These are phyloP conservation scores for Andrena minutula DNA, from an alignment of 2,888 invertebrate genomes.

Conservation along the genomic window DNA sequence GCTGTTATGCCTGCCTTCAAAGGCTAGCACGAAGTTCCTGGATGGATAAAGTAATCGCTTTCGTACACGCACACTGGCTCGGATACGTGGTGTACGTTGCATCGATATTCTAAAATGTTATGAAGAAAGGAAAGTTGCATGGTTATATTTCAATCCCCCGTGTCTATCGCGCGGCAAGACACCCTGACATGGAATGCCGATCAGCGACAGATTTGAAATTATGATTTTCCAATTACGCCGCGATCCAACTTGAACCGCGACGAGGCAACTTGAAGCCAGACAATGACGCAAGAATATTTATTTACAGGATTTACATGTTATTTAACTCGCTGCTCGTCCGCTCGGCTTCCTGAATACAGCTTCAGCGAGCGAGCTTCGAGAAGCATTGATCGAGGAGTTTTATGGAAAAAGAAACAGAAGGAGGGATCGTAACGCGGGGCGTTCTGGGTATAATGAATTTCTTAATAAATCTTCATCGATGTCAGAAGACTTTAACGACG, in stretches of 20 bases:
- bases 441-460: conserved; percentile 36
- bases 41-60: not conserved
- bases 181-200: conserved; percentile 55
- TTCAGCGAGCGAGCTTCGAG: not conserved
- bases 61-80: conserved; percentile 9
- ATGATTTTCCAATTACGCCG: conserved; percentile 65
- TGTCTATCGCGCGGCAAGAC: conserved; percentile 27
- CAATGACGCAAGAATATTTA: conserved; percentile 45
- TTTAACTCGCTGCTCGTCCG: not conserved
- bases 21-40: not conserved
- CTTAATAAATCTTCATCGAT: conserved; percentile 46
- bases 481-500: conserved; percentile 15
- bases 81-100: not conserved
- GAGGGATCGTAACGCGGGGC: too few relatives aligned
- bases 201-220: conserved; percentile 60
- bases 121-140: not conserved
- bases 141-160: not conserved
- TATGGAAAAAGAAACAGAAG: conserved; percentile 18
- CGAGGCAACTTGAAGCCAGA: conserved; percentile 16
- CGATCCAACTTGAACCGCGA: conserved; percentile 23
- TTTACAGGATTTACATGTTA: conserved; percentile 47
- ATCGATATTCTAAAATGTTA: conserved; percentile 54
- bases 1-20: not conserved
- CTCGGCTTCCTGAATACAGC: not conserved
- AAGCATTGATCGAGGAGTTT: conserved; percentile 27